These are phyloP conservation scores for Spheniscus mendiculus DNA, from an alignment of 2,113 vertebrate genomes.

Conservation along the genomic window DNA sequence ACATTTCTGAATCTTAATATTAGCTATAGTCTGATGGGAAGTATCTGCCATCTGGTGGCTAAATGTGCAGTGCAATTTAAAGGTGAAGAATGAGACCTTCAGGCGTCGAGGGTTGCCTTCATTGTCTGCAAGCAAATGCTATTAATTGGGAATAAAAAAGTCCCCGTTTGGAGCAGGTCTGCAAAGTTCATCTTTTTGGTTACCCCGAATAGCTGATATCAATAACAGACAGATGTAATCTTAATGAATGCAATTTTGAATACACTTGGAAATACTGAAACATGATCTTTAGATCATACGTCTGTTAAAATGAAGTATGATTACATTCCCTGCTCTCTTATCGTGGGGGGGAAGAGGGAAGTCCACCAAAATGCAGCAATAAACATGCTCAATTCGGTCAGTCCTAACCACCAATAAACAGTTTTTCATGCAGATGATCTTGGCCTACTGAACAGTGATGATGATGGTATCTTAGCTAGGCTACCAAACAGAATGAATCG, in stretches of 20 bases:
- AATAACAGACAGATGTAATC: not conserved
- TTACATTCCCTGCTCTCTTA: not conserved
- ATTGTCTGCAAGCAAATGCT: not conserved
- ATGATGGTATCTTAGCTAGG: not conserved
- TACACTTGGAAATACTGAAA: not conserved
- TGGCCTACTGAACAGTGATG: not conserved
- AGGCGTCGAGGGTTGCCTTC: accelerated
- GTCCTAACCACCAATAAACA: not conserved
- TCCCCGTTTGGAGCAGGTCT: not conserved
- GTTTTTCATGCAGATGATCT: not conserved
- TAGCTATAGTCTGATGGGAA: not conserved
- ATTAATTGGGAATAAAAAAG: not conserved
- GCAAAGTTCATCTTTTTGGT: not conserved
- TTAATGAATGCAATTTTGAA: not conserved
- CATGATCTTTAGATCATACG: accelerated
- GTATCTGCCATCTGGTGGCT: not conserved
- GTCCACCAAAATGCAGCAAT: not conserved
- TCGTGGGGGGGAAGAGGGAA: accelerated
- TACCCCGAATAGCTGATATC: not conserved
- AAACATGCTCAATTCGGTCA: not conserved
- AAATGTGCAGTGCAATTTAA: not conserved
- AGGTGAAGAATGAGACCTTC: not conserved
- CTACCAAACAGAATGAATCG: not conserved
- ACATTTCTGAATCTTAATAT: not conserved
- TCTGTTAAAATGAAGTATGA: not conserved